A percentile compares a stretch with the other conserved stretches of the same genome.
These are phyloP conservation scores for Netta rufina DNA, from an alignment of 2,797 vertebrate species.

Conservation along the genomic window DNA sequence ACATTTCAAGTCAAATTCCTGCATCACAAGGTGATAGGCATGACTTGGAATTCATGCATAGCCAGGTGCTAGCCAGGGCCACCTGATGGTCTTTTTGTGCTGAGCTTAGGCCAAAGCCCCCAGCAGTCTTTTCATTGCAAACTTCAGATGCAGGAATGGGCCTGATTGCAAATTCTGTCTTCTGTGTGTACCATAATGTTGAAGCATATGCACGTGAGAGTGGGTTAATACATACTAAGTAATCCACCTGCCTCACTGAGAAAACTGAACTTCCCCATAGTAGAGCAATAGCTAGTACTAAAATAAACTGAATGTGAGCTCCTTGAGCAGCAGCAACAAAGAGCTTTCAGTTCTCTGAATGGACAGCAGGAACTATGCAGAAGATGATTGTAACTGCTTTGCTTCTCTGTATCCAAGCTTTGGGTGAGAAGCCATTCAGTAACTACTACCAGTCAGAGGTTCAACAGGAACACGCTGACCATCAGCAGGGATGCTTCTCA, in stretches of 20 bases:
- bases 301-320: neutral
- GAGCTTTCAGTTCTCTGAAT: neutral
- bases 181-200: neutral
- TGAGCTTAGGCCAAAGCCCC: neutral
- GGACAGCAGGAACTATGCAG: neutral
- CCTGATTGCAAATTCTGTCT: neutral
- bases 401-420: neutral
- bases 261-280: neutral
- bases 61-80: neutral
- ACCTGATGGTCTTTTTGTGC: neutral
- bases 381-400: neutral
- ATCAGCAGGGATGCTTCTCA: neutral
- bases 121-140: neutral
- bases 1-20: neutral
- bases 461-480: neutral
- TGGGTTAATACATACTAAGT: neutral
- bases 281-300: neutral
- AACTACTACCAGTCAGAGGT: rapidly evolving
- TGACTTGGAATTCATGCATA: neutral
- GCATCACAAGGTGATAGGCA: neutral
- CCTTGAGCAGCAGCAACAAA: neutral
- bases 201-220: neutral
- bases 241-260: neutral
- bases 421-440: neutral
- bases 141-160: neutral